Percentiles rank a stretch among this genome's conserved stretches.
Conservation (phyloP, 2,888 invertebrate species). For the Megastigmus dorsalis region DNA sequence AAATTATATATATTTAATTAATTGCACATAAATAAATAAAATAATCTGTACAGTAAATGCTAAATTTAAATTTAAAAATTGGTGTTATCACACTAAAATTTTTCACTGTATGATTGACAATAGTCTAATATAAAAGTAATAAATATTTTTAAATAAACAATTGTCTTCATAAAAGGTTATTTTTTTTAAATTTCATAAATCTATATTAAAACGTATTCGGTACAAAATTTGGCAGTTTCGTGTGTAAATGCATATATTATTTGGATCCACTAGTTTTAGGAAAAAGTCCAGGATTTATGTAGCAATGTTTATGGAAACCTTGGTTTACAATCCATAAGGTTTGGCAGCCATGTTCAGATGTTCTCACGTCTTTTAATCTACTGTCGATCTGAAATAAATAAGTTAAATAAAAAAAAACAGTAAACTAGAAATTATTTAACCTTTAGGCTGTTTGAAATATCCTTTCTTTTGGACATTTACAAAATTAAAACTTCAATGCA, state of each 20-base stretch:
- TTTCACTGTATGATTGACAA: not conserved
- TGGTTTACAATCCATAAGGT: conserved; percentile 61
- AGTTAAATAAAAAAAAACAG: not conserved
- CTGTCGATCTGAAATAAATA: conserved; percentile 63
- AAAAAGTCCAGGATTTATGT: conserved; percentile 69
- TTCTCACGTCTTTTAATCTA: conserved; percentile 60
- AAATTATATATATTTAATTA: not conserved
- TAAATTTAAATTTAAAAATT: too few species aligned
- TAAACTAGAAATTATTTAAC: not conserved
- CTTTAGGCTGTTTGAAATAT: too few species aligned
- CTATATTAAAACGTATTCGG: conserved; percentile 34
- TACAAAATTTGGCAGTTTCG: conserved; percentile 39
- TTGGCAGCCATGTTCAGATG: conserved; percentile 59
- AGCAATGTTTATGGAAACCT: conserved; percentile 69
- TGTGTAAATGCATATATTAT: conserved; percentile 34
- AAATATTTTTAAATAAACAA: not conserved
- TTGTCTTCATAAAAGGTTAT: not conserved
- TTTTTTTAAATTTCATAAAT: not conserved
- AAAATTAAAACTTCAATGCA: too few species aligned
- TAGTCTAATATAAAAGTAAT: not conserved
- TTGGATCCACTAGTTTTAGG: conserved; percentile 44
- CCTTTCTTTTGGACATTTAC: too few species aligned
- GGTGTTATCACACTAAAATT: too few species aligned
- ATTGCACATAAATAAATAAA: conserved; percentile 34
- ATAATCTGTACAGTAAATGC: too few species aligned